phyloP scores from a whole-genome alignment of 2,113 vertebrate genomes.

The Erinaceus europaeus region DNA sequence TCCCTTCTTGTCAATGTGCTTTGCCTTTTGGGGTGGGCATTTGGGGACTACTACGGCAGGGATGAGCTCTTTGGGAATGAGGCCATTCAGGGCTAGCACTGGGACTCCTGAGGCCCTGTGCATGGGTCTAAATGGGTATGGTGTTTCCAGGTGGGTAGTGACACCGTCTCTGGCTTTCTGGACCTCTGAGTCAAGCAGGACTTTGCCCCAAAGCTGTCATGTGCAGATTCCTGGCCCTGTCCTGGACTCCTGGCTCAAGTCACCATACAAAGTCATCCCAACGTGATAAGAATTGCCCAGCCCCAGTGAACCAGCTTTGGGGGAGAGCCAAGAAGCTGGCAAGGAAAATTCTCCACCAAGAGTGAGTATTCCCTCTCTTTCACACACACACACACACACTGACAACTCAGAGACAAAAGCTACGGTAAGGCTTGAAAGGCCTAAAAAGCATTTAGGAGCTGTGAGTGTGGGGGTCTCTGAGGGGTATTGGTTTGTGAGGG shows the following conservation, averaged over 20 bases:
- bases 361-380: fast-evolving
- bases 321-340: fast-evolving
- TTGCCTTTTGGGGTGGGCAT: too few relatives aligned
- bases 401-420: background rate
- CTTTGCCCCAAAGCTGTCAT: background rate
- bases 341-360: background rate
- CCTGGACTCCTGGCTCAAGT: background rate
- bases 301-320: background rate
- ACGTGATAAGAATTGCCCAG: background rate
- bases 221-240: background rate
- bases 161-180: background rate
- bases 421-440: too few relatives aligned
- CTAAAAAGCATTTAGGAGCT: too few relatives aligned
- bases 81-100: background rate
- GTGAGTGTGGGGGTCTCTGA: too few relatives aligned
- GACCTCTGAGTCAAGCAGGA: background rate
- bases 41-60: background rate
- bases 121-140: fast-evolving
- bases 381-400: background rate
- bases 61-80: background rate
- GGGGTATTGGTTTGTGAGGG: too few relatives aligned
- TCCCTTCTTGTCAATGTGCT: background rate
- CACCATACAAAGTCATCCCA: background rate
- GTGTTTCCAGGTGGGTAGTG: fast-evolving
- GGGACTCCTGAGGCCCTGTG: fast-evolving